Base-by-base conservation (phyloP, 1,140 invertebrate genomes). In the Tetranychus urticae region DNA sequence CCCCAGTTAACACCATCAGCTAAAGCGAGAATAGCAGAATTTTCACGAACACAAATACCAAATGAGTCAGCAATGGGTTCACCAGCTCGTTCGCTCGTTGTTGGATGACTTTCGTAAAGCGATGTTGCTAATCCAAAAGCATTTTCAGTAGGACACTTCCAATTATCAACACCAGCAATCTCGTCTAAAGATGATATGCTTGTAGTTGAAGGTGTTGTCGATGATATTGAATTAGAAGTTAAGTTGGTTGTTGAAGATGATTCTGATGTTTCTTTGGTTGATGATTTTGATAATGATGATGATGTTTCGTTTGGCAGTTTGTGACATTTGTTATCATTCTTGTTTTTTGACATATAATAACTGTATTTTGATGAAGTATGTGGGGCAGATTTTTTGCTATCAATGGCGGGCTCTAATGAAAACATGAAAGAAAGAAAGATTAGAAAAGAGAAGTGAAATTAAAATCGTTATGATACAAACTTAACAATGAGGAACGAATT, bases 1-100 rank as follows among this genome's bases (percentile, higher is more conserved):
- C 88, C 88, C 88, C 88, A 92, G 74, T 93, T 92, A 0, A 92
- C 88, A 46, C 89, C 88, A 77, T 92, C 88, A 13, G 87, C 89
- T 55, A 93, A 76, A 42, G 84, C 82, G 67, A 92, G 73, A 62
- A 90, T 79, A 4, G 83, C 82, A 63, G 81, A 85, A 71, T 90
- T 85, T 54, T 78, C 78, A 48, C 86, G 75, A 4, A 84, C 80
- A 64, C 86, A 81, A 50, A 92, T 75, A 2, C 83, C 88, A 76
- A 87, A 92, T 66, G 86, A 84, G 74, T 92, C 88, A 14, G 88
- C 88, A 65, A 92, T 85, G 14, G 88, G 88, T 70, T 86, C 84
- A 5, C 88, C 75, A 37, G 84, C 84, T 60, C 80, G 78, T 57
- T 78, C 73, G 63, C 81, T 79, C 48, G 81, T 86, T 34, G 82